Base-by-base conservation (phyloP, 1,140 invertebrate species). In the Euura saliciscinereae region DNA sequence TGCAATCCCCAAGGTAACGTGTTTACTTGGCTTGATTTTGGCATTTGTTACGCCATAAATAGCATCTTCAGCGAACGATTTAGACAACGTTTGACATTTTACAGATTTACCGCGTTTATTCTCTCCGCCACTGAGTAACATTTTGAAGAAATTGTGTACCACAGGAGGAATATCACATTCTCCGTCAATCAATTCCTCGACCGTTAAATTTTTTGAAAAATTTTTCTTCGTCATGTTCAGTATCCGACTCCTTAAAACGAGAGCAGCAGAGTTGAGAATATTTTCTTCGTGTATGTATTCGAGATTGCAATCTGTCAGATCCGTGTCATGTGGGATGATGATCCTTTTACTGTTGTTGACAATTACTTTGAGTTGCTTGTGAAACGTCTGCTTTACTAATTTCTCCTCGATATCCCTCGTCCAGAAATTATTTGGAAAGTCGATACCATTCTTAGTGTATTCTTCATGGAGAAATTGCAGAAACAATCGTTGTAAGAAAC, bases 11-110 rank as follows among this genome's bases (percentile, higher is more conserved):
- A 83, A 69, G 44, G 67, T 74, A 46, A 82, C 75, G 65, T 83
- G 82, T 67, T 82, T 83, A 43, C 79, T 76, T 13, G 78, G 77
- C 74, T 80, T 82, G n/a, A 81, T 51, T 74, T 65, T 46, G 4
- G 79, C 80, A 65, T 82, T 81, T 13, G 74, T 45, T 8, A 78
- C 74, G 43, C 46, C 70, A 70, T 76, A 82, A 68, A 81, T 75
- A 45, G 76, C n/a, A 69, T 83, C 80, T 72, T 79, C 69, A 64
- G 76, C 72, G 2, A 76, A 44, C 11, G 75, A 74, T 3, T 72
- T 73, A 0, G 71, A 70, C 2, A 73, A 8, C 13, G 72, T 45
- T 72, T 68, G 71, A 42, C 43, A 68, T 5, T 3, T 74, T 5
- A 72, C 69, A 8, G 65, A 65, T 13, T 46, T 43, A 44, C 65